A percentile compares a stretch with the other conserved stretches of the same genome.
phyloP scores from a whole-genome alignment of 2,888 invertebrate genomes.

The Yponomeuta malinellus region DNA sequence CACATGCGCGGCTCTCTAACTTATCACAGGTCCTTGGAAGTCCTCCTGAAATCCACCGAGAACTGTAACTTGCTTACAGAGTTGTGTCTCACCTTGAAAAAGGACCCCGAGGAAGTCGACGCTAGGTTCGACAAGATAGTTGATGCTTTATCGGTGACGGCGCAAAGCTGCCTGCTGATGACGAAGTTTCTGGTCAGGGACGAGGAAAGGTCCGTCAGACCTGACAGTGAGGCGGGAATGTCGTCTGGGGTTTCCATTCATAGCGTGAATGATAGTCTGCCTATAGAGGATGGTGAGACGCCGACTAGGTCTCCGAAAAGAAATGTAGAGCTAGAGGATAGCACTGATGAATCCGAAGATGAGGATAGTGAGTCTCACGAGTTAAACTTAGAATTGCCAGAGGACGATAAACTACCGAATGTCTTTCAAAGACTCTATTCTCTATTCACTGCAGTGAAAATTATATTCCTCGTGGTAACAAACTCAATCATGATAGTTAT shows the following conservation, averaged over 20 bases:
- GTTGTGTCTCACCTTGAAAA: constrained; percentile 36
- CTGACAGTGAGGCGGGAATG: neutral
- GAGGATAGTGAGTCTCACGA: neutral
- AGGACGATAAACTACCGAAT: neutral
- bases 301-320: neutral
- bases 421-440: neutral
- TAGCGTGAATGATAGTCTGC: constrained; percentile 36
- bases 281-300: neutral
- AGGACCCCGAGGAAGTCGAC: constrained; percentile 25
- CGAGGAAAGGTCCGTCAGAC: constrained; percentile 18
- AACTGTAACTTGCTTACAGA: constrained; percentile 45
- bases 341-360: neutral
- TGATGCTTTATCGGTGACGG: constrained; percentile 37
- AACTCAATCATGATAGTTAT: constrained; percentile 10
- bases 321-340: neutral
- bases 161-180: constrained; percentile 43
- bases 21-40: constrained; percentile 37
- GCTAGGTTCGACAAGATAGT: constrained; percentile 35
- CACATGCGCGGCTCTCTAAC: constrained; percentile 30
- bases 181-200: constrained; percentile 39
- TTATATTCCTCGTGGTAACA: neutral
- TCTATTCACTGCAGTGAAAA: neutral
- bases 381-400: neutral
- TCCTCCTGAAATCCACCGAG: constrained; percentile 46
- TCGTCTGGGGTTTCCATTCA: constrained; percentile 49